phyloP scores from a whole-genome alignment of 2,797 vertebrate genomes.

The Poeciliopsis infans region DNA sequence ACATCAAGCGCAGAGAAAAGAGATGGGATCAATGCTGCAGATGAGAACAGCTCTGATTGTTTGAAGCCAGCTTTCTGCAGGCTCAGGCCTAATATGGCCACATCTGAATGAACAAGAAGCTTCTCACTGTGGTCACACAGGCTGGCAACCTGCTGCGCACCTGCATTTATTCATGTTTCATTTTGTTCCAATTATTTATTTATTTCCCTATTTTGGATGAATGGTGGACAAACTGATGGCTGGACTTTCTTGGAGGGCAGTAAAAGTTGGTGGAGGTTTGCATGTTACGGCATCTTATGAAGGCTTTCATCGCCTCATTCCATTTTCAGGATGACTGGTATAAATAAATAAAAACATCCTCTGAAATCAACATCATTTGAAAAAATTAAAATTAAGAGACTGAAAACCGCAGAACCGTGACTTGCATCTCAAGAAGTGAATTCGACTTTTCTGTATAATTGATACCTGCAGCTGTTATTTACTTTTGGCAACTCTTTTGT shows the following conservation, averaged over 20 bases:
- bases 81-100: conserved; percentile 30
- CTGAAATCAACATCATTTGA: not conserved
- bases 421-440: not conserved
- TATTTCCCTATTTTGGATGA: not conserved
- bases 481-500: not conserved
- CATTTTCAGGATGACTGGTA: not conserved
- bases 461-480: not conserved
- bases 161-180: not conserved
- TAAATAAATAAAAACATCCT: not conserved
- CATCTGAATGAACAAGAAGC: not conserved
- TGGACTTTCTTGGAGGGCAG: not conserved
- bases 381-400: not conserved
- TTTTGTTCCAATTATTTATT: not conserved
- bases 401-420: not conserved
- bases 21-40: not conserved
- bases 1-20: conserved; percentile 13
- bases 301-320: not conserved
- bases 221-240: not conserved
- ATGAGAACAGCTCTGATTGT: conserved; percentile 17
- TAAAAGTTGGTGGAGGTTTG: conserved; percentile 16
- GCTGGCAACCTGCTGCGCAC: not conserved
- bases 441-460: not conserved
- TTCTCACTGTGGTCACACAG: no score
- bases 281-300: conserved; percentile 7
- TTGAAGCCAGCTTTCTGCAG: conserved; percentile 19